Base-by-base conservation (phyloP, 2,113 vertebrate genomes). In the Carettochelys insculpta region DNA sequence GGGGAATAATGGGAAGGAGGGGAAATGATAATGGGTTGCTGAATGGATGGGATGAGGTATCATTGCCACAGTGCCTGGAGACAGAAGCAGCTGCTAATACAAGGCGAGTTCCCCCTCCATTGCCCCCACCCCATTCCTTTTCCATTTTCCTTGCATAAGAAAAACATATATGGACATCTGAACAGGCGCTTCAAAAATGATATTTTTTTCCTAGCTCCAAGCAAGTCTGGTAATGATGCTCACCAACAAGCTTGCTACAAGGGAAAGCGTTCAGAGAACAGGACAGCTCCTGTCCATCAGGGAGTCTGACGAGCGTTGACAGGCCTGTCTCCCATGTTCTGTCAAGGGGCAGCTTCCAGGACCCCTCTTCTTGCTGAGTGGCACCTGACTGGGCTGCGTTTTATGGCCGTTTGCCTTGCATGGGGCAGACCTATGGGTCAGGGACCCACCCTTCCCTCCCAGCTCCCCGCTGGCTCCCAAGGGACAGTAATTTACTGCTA, bases 1-100 rank as follows among this genome's bases (percentile, higher is more conserved):
- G 95, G 97, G 96, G 97, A 98, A 98, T 98, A 98, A 98, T 98
- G 96, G 82, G 86, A 96, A 96, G 95, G 95, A 97, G 97, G 96
- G 95, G 95, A 93, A 97, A 92, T 76, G 94, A 98, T 98, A 98
- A 98, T 98, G 96, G 97, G n/a, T 94, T 95, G 96, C 96, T 97
- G 96, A 98, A 97, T 97, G 96, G 96, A 93, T 97, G 96, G 96
- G 97, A 96, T 87, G 94, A 85, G 96, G 97, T 95, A 97, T 98
- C 97, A 97, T 93, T 68, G 93, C 96, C 96, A 38, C 85, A 97
- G 95, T 95, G 97, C 98, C 97, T 90, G 96, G 95, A 97, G 98
- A 98, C 96, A 97, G 95, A 96, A 95, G 92, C 90, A 82, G 95
- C 77, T 92, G 93, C 94, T 91, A 91, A 80, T 94, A 89, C 83